These are phyloP conservation scores for Drosophila ananassae DNA, from an alignment of 1,140 invertebrate genomes.

Conservation along the genomic window DNA sequence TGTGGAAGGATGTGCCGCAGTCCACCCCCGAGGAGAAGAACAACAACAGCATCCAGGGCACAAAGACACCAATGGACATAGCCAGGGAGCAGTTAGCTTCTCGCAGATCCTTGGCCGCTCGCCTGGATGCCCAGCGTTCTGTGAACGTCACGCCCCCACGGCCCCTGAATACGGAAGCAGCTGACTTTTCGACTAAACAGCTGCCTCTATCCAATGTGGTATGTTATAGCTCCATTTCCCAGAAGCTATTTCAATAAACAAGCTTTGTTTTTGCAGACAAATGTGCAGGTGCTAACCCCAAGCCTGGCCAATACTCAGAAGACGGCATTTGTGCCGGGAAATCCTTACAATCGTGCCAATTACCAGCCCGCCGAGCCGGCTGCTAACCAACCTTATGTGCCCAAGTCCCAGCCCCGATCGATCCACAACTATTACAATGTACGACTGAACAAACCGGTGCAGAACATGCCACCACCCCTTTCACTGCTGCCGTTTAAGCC, in stretches of 20 bases:
- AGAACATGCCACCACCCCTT: constrained; percentile 2
- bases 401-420: constrained; percentile 54
- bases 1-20: constrained; percentile 58
- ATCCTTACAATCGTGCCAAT: constrained; percentile 65
- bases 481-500: constrained; percentile 15
- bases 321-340: constrained; percentile 24
- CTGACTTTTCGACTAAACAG: not conserved
- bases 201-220: constrained; percentile 64
- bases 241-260: not conserved
- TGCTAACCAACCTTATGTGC: constrained; percentile 44
- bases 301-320: constrained; percentile 55
- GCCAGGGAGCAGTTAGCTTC: constrained; percentile 65
- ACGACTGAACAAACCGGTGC: constrained; percentile 56
- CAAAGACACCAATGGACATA: constrained; percentile 62
- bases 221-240: not conserved
- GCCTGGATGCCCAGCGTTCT: constrained; percentile 66
- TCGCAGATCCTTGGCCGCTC: constrained; percentile 61
- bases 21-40: constrained; percentile 49
- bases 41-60: constrained; percentile 45
- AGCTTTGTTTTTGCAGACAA: constrained; percentile 46
- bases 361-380: constrained; percentile 28
- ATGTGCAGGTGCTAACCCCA: constrained; percentile 44
- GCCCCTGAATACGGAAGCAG: constrained; percentile 32
- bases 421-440: constrained; percentile 68
- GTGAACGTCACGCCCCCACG: constrained; percentile 30